Conservation (phyloP, 1,140 invertebrate genomes). For the Rhopalosiphum maidis region DNA sequence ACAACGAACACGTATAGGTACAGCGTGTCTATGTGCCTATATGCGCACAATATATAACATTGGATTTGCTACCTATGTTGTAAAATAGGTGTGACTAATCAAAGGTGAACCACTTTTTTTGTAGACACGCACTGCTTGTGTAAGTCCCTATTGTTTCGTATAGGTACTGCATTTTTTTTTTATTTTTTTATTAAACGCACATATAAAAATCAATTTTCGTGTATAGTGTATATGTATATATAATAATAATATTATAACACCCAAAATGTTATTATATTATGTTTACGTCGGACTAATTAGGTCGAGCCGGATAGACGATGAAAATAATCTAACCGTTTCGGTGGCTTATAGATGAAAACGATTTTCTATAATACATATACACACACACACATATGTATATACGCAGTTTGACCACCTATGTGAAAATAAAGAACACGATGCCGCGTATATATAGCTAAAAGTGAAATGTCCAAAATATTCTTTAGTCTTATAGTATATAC, state of each 20-base stretch:
- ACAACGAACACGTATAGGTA: not conserved
- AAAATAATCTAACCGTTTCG: not conserved
- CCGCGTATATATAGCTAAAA: not conserved
- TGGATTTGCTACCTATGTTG: conserved; percentile 27
- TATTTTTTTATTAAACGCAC: conserved; percentile 19
- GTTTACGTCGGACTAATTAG: conserved; percentile 25
- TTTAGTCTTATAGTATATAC: not conserved
- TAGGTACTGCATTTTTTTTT: conserved; percentile 9
- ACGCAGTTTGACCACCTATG: not conserved
- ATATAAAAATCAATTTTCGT: not conserved
- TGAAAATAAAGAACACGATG: not conserved
- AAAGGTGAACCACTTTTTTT: conserved; percentile 38
- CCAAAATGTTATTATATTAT: not conserved
- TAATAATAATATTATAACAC: not conserved
- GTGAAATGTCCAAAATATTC: not conserved
- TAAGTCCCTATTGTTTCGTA: conserved; percentile 27
- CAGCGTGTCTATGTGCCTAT: not conserved
- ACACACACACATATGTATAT: not conserved
- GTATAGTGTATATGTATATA: not conserved
- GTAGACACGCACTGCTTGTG: conserved; percentile 29
- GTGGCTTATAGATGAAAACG: conserved; percentile 2
- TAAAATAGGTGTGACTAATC: conserved; percentile 48
- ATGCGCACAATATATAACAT: conserved; percentile 26
- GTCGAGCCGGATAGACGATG: not conserved
- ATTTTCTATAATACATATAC: not conserved